Base-by-base conservation (phyloP, 1,140 invertebrate genomes). In the Habropoda laboriosa region DNA sequence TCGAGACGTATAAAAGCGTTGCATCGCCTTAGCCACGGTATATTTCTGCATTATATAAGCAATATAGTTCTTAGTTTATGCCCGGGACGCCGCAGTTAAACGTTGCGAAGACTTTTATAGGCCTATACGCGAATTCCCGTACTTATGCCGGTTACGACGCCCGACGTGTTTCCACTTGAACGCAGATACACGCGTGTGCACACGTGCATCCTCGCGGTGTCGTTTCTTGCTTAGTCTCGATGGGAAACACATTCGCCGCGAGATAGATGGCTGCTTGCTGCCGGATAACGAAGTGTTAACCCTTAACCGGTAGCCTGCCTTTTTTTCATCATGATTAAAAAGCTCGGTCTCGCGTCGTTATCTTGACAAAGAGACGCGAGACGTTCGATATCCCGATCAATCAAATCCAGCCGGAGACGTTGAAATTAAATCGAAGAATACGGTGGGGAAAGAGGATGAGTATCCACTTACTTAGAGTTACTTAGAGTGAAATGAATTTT, bases 1-100 rank as follows among this genome's bases (percentile, higher is more conserved):
- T 42, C 57, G 38, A 53, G 70, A 71, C 70, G 51, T 67, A 81
- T 81, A 80, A 76, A 85, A 83, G 60, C 82, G 60, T 66, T 57
- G 66, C 51, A 24, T 63, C 64, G 49, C 66, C 63, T 64, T 49
- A 55, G 63, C 38, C 47, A 30, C 27, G 30, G 63, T 57, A 71
- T 85, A 85, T 86, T 85, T 85, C 79, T 85, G 58, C 58, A 81
- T 75, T 75, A 53, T 86, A 85, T 76, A 86, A 79, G 79, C 83
- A 83, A 82, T 82, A 80, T 71, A 82, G 67, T 85, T 51, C 51
- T 60, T 75, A 78, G 64, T 86, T 86, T 86, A 86, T 85, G 66
- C 61, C 64, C 40, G 68, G 35, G 68, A 85, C 73, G 70, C 38
- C 47, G 74, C 66, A 85, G 70, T 86, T 82, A 82, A 86, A 86